Percentiles rank a stretch among this genome's conserved stretches.
Conservation (phyloP, 2,113 vertebrate genomes). For the Cynopterus brachyotis region DNA sequence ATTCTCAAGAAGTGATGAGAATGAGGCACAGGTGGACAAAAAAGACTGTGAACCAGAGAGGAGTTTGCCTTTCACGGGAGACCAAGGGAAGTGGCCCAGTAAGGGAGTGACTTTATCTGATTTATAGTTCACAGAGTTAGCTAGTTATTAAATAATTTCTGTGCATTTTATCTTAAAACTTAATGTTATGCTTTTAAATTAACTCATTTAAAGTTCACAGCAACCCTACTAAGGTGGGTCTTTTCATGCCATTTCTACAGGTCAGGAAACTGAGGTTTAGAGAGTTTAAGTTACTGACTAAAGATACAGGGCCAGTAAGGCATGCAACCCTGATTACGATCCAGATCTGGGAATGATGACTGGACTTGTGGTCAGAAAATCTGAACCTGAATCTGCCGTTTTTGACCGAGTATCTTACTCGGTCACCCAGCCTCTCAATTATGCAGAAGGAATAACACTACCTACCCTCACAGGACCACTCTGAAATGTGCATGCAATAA, state of each 20-base stretch:
- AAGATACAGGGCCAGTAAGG: not conserved
- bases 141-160: not conserved
- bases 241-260: not conserved
- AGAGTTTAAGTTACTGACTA: not conserved
- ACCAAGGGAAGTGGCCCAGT: not conserved
- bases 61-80: not conserved
- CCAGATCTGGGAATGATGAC: not conserved
- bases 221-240: not conserved
- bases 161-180: not conserved
- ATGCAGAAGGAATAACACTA: not conserved
- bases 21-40: not conserved
- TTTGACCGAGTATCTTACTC: not conserved
- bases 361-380: not conserved
- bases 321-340: not conserved
- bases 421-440: not conserved
- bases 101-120: not conserved
- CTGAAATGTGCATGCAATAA: not conserved
- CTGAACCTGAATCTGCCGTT: not conserved
- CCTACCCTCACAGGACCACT: not conserved
- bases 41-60: not conserved
- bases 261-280: not conserved
- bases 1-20: not conserved
- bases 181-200: not conserved
- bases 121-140: not conserved
- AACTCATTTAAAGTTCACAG: not conserved